Percentiles rank a stretch among this genome's conserved stretches.
These are phyloP conservation scores for Pangasius larnaudii DNA, from an alignment of 2,797 vertebrate species.

Conservation along the genomic window DNA sequence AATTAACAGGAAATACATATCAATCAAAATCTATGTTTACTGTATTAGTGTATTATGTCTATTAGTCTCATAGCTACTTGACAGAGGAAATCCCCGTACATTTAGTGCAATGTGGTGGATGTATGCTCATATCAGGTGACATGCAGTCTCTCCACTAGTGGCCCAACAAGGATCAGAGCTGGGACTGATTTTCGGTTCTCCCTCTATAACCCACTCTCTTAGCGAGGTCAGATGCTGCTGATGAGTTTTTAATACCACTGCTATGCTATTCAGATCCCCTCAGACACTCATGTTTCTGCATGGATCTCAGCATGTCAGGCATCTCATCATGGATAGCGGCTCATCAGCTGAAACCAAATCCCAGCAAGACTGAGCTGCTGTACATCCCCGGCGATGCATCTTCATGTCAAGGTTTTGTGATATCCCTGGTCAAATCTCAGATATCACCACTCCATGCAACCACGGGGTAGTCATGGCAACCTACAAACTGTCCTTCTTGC, in stretches of 20 bases:
- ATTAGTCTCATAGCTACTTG: no score
- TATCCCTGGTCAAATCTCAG: background rate
- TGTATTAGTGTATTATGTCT: no score
- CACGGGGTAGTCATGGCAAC: background rate
- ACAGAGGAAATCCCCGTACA: no score
- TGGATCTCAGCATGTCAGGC: background rate
- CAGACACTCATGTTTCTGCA: background rate
- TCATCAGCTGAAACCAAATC: background rate
- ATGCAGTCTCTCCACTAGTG: background rate
- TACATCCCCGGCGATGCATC: no score
- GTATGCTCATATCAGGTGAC: no score
- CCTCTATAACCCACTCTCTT: background rate
- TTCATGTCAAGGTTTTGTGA: background rate
- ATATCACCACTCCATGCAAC: background rate
- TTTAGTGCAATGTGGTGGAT: no score
- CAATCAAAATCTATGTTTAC: no score
- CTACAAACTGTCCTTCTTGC: no score
- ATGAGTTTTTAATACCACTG: background rate
- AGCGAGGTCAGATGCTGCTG: background rate
- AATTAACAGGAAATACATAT: no score
- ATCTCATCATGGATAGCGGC: background rate
- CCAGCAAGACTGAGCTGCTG: background rate
- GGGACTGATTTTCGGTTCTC: background rate
- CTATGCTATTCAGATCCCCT: background rate
- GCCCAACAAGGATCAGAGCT: background rate